phyloP scores from a whole-genome alignment of 1,140 invertebrate species.

The Zaprionus capensis region DNA sequence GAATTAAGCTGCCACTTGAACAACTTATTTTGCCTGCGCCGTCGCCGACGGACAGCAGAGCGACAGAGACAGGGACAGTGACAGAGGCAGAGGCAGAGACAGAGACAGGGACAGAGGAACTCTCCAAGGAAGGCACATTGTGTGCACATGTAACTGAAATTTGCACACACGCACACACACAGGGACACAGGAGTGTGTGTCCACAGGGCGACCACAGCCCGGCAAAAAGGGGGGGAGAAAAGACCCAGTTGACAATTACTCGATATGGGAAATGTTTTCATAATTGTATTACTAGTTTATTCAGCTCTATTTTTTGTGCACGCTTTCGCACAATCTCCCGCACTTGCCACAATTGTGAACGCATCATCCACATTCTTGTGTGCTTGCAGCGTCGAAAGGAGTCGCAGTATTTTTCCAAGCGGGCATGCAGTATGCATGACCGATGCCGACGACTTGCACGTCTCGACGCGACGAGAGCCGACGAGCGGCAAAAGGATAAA shows the following conservation, averaged over 20 bases:
- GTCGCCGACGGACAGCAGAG: constrained; percentile 35
- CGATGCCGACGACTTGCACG: constrained; percentile 50
- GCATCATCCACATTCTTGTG: constrained; percentile 33
- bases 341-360: constrained; percentile 1
- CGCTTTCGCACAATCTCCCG: constrained; percentile 1
- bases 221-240: constrained; percentile 7
- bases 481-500: constrained; percentile 69
- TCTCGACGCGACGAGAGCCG: constrained; percentile 21
- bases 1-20: constrained; percentile 84
- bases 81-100: constrained; percentile 30
- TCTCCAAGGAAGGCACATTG: constrained; percentile 50
- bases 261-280: constrained; percentile 6
- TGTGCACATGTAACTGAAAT: constrained; percentile 28
- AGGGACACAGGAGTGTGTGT: neutral
- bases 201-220: constrained; percentile 2
- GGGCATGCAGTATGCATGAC: constrained; percentile 54
- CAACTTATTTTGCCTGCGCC: constrained; percentile 72
- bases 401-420: constrained; percentile 52
- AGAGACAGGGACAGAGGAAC: constrained; percentile 32
- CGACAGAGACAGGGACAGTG: constrained; percentile 61
- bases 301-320: neutral
- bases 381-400: constrained; percentile 62
- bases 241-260: constrained; percentile 29
- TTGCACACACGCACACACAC: neutral
- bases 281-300: constrained; percentile 11